Conservation (phyloP, 2,888 invertebrate species). For the Mayetiola destructor region DNA sequence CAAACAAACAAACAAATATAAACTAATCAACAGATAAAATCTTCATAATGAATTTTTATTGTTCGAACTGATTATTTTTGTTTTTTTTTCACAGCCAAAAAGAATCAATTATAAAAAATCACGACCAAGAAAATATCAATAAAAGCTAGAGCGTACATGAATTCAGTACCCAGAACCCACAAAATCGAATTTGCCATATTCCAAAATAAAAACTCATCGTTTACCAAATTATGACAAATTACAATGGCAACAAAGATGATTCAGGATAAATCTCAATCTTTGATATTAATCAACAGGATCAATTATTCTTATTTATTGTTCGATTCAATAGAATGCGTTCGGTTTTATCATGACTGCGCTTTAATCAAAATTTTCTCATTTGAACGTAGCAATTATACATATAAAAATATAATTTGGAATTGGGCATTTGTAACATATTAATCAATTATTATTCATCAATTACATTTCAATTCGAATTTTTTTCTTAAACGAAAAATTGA, state of each 20-base stretch:
- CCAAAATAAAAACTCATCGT: neutral
- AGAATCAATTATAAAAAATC: conserved; percentile 7
- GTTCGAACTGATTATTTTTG: conserved; percentile 1
- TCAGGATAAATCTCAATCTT: neutral
- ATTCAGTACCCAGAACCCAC: neutral
- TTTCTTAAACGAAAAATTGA: too few species aligned
- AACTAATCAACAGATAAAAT: neutral
- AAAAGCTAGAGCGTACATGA: neutral
- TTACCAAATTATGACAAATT: neutral
- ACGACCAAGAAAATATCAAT: conserved; percentile 8
- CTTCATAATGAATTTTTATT: neutral
- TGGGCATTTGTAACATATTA: too few species aligned
- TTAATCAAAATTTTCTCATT: too few species aligned
- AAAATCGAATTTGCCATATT: too few species aligned
- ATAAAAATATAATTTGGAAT: too few species aligned
- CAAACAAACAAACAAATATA: neutral
- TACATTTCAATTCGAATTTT: neutral
- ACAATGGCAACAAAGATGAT: neutral
- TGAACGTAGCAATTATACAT: too few species aligned
- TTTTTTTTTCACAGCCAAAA: conserved; percentile 5
- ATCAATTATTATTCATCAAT: neutral
- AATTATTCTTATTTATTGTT: too few species aligned
- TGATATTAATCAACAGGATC: too few species aligned
- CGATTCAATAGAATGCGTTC: too few species aligned
- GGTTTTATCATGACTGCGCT: too few species aligned